Conservation (phyloP, 2,888 invertebrate genomes). For the Melolontha melolontha region DNA sequence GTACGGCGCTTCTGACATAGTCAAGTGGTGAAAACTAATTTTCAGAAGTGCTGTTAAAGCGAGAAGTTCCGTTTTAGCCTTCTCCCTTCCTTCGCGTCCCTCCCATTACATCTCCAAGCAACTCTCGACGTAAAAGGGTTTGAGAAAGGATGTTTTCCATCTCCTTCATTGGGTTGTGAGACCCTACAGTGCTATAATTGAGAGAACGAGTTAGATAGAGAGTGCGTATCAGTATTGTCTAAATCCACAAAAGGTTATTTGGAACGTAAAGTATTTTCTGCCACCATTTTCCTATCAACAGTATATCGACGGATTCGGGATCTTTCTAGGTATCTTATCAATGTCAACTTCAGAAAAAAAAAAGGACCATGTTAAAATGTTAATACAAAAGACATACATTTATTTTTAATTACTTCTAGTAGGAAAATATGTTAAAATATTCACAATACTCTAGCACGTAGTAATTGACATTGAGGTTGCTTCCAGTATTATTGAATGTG, state of each 20-base stretch:
- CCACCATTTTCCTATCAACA: background rate
- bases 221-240: conserved; percentile 10
- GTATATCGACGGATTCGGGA: background rate
- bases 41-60: conserved; percentile 11
- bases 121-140: no score
- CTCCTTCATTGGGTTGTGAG: no score
- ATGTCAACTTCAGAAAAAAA: no score
- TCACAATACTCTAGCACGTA: no score
- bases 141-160: no score
- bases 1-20: conserved; percentile 1
- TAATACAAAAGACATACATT: no score
- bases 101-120: background rate
- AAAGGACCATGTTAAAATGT: no score
- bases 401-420: no score
- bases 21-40: conserved; percentile 20
- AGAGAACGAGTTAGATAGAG: background rate
- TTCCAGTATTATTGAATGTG: no score
- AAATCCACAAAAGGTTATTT: conserved; percentile 23
- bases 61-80: conserved; percentile 2
- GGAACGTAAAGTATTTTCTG: background rate
- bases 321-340: conserved; percentile 3
- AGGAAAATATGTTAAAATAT: no score
- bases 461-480: no score
- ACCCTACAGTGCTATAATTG: background rate
- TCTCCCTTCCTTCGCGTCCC: background rate